Evolutionary conservation across 2,113 vertebrate genomes (phyloP), one percentile per base, ranked within the genome.

Genomic region (Ameiurus melas): DNA sequence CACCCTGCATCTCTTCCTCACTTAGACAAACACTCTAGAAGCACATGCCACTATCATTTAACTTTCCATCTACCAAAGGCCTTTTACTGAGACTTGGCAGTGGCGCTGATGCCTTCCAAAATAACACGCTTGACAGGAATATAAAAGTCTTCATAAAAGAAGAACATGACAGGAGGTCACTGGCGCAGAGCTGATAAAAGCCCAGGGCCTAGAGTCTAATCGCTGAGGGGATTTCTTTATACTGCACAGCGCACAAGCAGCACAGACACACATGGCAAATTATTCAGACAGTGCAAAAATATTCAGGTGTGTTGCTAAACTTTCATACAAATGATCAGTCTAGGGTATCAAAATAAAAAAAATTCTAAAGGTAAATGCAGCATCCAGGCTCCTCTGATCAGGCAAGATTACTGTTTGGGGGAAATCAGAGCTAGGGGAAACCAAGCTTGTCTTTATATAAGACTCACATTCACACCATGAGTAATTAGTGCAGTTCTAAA

Each of bases 131-230:
- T 80, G 77, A 57, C 77, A 57, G 27, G 77, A 80, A 55, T 55
- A 80, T 55, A 80, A 55, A 80, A 55, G 51, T 30, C 51, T 55
- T 80, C 51, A 57, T 55, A 20, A 80, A 57, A 33, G 79, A 81
- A 36, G 53, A 81, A 81, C 79, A 83, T 62, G 57, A 43, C 80
- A 83, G 17, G 2, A 25, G 80, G 80, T 82, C 57, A 60, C 19
- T 82, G 20, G 20, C n/a, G 1, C 10, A 39, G 55, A 39, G 80
- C 19, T 60, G 57, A 60, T 60, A 82, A 60, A 82, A 82, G 80
- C 55, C 33, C 53, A 25, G 53, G 30, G 79, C 19, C 30, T 25
- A 22, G 79, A 43, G 80, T 60, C 33, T 83, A 83, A 62, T 62
- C 57, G 13, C 57, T 39, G 57, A 62, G 20, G 33, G 33, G 9